phyloP scores from a whole-genome alignment of 1,140 invertebrate species.

The Pachypsylla venusta region DNA sequence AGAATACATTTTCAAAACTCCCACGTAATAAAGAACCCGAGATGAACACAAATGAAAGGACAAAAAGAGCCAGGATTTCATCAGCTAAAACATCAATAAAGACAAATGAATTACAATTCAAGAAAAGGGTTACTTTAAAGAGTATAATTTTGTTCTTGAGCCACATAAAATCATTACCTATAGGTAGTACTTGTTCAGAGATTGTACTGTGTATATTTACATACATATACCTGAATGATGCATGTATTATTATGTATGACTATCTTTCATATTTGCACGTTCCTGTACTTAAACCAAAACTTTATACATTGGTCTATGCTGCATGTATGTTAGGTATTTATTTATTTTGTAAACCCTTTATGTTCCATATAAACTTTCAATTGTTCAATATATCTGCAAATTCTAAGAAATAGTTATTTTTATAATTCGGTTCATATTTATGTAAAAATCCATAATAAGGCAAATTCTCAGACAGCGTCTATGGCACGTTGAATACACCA shows the following conservation, averaged over 20 bases:
- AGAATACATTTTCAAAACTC: too few species aligned
- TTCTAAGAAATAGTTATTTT: not conserved
- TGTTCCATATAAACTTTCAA: not conserved
- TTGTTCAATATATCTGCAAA: not conserved
- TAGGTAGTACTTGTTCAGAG: not conserved
- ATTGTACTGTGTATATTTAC: not conserved
- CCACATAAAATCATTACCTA: not conserved
- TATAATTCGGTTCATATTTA: not conserved
- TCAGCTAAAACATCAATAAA: too few species aligned
- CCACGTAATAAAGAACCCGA: too few species aligned
- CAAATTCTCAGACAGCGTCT: not conserved
- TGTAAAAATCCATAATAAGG: not conserved
- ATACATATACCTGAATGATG: not conserved
- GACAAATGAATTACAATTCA: too few species aligned
- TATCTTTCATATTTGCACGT: conserved; percentile 9
- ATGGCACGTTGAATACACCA: too few species aligned
- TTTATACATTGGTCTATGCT: conserved; percentile 4
- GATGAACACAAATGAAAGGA: too few species aligned
- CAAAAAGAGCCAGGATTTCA: too few species aligned
- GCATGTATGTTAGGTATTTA: not conserved
- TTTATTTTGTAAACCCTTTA: conserved; percentile 2
- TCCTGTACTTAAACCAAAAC: not conserved
- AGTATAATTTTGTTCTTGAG: too few species aligned
- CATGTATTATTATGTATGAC: not conserved
- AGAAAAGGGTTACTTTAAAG: too few species aligned